Evolutionary conservation across 2,888 invertebrate species (phyloP).

Genomic region (Amiota communis): DNA sequence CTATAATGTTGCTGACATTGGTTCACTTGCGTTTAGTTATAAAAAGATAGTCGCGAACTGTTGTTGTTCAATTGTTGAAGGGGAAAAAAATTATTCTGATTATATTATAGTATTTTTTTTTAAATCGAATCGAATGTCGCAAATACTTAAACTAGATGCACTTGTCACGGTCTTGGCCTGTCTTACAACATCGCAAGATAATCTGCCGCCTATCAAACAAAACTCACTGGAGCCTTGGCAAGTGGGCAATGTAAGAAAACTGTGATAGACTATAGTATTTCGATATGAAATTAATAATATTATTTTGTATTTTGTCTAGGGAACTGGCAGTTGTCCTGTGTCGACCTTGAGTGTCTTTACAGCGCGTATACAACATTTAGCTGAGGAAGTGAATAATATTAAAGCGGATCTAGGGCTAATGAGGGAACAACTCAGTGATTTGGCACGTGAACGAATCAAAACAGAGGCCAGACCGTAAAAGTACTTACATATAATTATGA

Average conservation of each 20-base stretch:
- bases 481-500: not conserved
- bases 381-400: not conserved
- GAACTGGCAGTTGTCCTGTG: slow-evolving; percentile 44
- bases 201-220: slow-evolving; percentile 40
- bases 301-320: not conserved
- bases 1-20: no score
- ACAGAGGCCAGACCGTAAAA: not conserved
- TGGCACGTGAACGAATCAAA: not conserved
- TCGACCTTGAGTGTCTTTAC: slow-evolving; percentile 43
- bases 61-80: no score
- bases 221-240: slow-evolving; percentile 49
- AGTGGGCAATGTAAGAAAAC: slow-evolving; percentile 47
- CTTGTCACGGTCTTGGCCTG: slow-evolving; percentile 58
- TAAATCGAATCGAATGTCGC: slow-evolving; percentile 2
- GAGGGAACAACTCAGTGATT: not conserved
- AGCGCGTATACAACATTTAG: slow-evolving; percentile 35
- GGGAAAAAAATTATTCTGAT: no score
- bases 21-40: no score
- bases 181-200: slow-evolving; percentile 46
- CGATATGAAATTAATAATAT: not conserved
- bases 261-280: no score
- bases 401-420: not conserved
- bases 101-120: no score
- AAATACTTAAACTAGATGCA: slow-evolving; percentile 46
- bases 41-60: no score